Evolutionary conservation across 2,888 invertebrate genomes (phyloP), one percentile per base, ranked within the genome.

Genomic region (Acleris holmiana): DNA sequence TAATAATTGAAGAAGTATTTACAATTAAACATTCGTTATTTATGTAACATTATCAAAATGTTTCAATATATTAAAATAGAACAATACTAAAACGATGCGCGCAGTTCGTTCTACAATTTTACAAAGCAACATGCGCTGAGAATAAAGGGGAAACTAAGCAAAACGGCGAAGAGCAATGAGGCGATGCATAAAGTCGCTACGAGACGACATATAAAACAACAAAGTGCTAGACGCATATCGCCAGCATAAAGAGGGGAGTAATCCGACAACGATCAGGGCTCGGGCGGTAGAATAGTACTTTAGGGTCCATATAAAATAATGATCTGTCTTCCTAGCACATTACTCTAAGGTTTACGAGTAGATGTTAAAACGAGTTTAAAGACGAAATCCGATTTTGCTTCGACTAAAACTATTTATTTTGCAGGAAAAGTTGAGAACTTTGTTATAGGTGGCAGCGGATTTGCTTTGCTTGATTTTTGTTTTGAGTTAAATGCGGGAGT

Each of bases 181-280:
- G 85, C 91, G 88, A 83, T 84, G 88, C 88, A 88, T 86, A 88
- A 88, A 89, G 89, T 86, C 84, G 85, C 87, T 85, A 70, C 83
- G 85, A 86, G 88, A 86, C 89, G 79, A 83, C 86, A 86, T 88
- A 91, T 91, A 91, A 90, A 91, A 91, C 91, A 91, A 92, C 91
- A 90, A 90, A 91, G 90, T 89, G 89, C 88, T 88, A 83, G 88
- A 85, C 85, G 86, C 87, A 89, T 87, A 84, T 80, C 83, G 82
- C 84, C 79, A 79, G 79, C 83, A 83, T 86, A 84, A 88, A 88
- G 83, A 81, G 85, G 85, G 83, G 83, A 85, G 88, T 90, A 88
- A 88, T 89, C 84, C 81, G 80, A 81, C 84, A 81, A 85, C 79
- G 77, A 84, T 82, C 85, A 65, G 81, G 81, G 83, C 78, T 85